Percentiles rank a stretch among this genome's conserved stretches.
Conservation (phyloP, 2,113 vertebrate species). For the Proterorhinus semilunaris region DNA sequence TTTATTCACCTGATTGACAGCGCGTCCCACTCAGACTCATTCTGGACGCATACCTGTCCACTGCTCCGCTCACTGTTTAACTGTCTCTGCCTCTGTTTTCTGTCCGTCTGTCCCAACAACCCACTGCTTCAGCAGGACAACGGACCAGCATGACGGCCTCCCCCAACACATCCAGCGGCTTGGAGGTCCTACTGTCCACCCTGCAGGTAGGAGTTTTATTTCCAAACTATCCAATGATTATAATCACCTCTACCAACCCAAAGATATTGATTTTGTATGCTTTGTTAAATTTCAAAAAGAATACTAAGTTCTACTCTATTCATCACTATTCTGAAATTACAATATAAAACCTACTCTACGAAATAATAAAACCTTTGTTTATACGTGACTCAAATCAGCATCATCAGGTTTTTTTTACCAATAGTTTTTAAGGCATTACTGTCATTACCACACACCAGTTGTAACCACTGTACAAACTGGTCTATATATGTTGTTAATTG, state of each 20-base stretch:
- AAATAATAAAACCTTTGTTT: no score
- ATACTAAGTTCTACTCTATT: no score
- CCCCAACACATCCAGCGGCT: slow-evolving; percentile 79
- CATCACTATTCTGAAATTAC: no score
- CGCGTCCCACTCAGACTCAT: slow-evolving; percentile 5
- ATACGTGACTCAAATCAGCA: no score
- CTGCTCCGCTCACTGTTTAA: neutral
- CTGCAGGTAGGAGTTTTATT: slow-evolving; percentile 83
- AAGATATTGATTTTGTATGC: no score
- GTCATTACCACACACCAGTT: neutral
- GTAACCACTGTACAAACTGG: neutral
- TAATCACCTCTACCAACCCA: neutral
- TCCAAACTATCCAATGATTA: neutral
- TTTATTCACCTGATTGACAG: slow-evolving; percentile 15
- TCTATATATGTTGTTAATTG: neutral
- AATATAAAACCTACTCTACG: no score
- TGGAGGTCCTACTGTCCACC: slow-evolving; percentile 86
- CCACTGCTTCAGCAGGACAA: slow-evolving; percentile 50
- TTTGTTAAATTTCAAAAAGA: no score
- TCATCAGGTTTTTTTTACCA: no score
- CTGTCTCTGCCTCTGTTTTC: slow-evolving; percentile 19
- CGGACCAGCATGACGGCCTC: slow-evolving; percentile 80
- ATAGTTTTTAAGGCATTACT: neutral
- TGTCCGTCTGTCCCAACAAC: slow-evolving; percentile 17
- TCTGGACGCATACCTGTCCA: neutral